Evolutionary conservation across 2,888 invertebrate genomes (phyloP).

Genomic region (Tortrix viridana): DNA sequence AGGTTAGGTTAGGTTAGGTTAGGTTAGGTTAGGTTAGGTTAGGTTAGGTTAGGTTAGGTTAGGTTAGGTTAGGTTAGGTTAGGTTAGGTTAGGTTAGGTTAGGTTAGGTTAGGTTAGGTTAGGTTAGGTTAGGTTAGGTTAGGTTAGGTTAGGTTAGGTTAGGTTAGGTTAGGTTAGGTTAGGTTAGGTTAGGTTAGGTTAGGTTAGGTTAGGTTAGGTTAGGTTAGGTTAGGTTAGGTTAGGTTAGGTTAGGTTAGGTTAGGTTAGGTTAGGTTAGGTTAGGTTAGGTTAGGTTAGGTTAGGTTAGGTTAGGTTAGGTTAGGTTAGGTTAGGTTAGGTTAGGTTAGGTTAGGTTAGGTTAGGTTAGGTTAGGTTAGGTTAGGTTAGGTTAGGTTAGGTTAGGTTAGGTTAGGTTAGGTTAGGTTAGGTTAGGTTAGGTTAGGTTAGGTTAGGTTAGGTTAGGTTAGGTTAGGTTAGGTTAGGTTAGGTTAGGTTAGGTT

Average conservation of each 20-base stretch:
- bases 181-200: conserved; percentile 11
- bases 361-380: conserved; percentile 4
- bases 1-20: conserved; percentile 11
- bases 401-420: conserved; percentile 5
- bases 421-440: conserved; percentile 5
- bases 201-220: conserved; percentile 7
- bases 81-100: conserved; percentile 11
- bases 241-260: conserved; percentile 11
- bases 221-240: conserved; percentile 7
- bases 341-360: conserved; percentile 11
- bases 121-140: conserved; percentile 11
- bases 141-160: conserved; percentile 11
- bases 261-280: conserved; percentile 11
- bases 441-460: conserved; percentile 2
- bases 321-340: conserved; percentile 11
- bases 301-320: conserved; percentile 11
- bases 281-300: conserved; percentile 11
- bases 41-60: conserved; percentile 11
- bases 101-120: conserved; percentile 11
- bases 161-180: conserved; percentile 11
- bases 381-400: conserved; percentile 2
- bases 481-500: conserved; percentile 5
- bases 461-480: conserved; percentile 3
- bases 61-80: conserved; percentile 11
- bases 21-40: conserved; percentile 11